Percentiles rank a stretch among this genome's conserved stretches.
phyloP scores from a whole-genome alignment of 2,797 vertebrate species.

The Platalea minor region DNA sequence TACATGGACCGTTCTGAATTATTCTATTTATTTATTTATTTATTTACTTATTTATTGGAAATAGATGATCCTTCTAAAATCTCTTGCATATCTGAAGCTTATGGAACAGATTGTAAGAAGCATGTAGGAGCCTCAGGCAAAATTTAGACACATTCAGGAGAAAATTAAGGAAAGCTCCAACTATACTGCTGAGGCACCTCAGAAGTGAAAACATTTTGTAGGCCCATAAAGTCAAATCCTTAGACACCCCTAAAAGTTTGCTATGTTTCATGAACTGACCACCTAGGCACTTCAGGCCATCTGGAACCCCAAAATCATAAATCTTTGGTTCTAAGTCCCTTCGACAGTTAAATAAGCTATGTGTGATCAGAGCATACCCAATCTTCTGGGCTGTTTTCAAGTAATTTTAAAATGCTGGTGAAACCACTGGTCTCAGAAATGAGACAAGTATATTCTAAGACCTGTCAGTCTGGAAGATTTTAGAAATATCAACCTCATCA shows the following conservation, averaged over 20 bases:
- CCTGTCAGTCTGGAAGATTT: background rate
- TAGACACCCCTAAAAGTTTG: background rate
- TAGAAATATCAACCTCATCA: background rate
- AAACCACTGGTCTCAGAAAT: background rate
- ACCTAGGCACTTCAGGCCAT: background rate
- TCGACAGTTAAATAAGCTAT: background rate
- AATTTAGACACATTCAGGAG: background rate
- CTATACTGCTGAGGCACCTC: background rate
- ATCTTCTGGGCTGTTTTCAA: background rate
- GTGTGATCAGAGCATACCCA: background rate
- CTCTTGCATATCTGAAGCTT: background rate
- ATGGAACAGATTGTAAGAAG: background rate
- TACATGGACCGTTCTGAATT: background rate
- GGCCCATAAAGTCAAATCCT: background rate
- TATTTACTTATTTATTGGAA: background rate
- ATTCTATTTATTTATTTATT: background rate
- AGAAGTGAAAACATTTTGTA: background rate
- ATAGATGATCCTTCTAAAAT: background rate
- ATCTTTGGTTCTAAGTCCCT: background rate
- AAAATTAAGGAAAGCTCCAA: background rate
- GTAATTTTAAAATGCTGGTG: background rate
- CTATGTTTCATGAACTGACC: background rate
- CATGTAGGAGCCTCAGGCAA: background rate
- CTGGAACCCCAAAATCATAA: background rate
- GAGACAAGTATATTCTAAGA: background rate